phyloP scores from a whole-genome alignment of 2,888 invertebrate species.

The Cheilosia pagana region DNA sequence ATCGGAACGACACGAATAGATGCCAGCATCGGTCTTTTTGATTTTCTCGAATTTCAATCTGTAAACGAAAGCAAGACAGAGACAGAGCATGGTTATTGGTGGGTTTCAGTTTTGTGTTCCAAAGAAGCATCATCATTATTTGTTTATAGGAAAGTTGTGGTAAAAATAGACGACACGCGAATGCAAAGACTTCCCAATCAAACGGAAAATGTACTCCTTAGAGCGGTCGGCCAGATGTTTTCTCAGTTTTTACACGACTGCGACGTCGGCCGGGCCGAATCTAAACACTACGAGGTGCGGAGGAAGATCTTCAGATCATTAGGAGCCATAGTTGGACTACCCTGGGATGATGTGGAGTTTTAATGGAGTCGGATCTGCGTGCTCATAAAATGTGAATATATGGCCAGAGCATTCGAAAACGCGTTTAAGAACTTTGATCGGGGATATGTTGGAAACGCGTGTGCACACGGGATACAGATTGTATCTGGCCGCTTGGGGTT shows the following conservation, averaged over 20 bases:
- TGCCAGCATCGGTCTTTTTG: constrained; percentile 78
- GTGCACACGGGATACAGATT: constrained; percentile 21
- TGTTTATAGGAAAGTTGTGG: constrained; percentile 64
- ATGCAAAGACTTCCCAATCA: constrained; percentile 38
- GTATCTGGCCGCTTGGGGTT: constrained; percentile 23
- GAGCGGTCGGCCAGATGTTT: constrained; percentile 56
- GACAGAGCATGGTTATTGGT: constrained; percentile 24
- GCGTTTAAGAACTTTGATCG: constrained; percentile 51
- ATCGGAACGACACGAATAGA: constrained; percentile 79
- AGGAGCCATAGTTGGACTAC: constrained; percentile 25
- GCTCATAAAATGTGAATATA: constrained; percentile 59
- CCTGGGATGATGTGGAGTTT: constrained; percentile 28
- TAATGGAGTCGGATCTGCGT: constrained; percentile 51
- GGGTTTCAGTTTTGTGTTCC: constrained; percentile 42
- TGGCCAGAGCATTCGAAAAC: constrained; percentile 59
- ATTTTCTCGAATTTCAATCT: constrained; percentile 77
- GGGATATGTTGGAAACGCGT: constrained; percentile 10
- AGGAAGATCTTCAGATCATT: constrained; percentile 41
- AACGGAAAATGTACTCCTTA: constrained; percentile 46
- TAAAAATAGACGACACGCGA: constrained; percentile 65
- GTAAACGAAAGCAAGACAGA: constrained; percentile 35
- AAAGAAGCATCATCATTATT: constrained; percentile 45
- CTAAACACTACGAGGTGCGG: constrained; percentile 53
- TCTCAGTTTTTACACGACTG: constrained; percentile 17
- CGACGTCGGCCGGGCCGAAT: constrained; percentile 35